These are phyloP conservation scores for Apteryx owenii DNA, from an alignment of 2,113 vertebrate genomes.

Conservation along the genomic window DNA sequence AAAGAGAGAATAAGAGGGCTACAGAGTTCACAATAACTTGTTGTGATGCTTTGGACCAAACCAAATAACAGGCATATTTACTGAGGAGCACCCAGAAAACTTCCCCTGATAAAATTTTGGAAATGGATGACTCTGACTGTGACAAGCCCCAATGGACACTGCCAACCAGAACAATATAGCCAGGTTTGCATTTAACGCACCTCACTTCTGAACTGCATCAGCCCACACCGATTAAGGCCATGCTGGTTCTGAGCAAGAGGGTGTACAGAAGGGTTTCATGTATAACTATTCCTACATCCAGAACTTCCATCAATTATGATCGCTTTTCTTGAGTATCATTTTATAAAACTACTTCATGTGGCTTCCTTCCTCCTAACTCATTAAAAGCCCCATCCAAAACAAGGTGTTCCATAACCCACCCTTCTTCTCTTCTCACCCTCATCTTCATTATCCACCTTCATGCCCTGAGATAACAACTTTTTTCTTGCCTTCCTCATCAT, in stretches of 20 bases:
- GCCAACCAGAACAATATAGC: not conserved
- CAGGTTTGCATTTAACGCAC: not conserved
- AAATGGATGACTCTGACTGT: not conserved
- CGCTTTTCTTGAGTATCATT: not conserved
- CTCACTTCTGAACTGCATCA: not conserved
- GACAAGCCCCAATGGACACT: fast-evolving
- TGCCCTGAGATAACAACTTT: not conserved
- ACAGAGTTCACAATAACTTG: not conserved
- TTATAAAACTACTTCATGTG: not conserved
- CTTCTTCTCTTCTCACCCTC: not conserved
- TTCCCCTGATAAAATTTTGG: not conserved
- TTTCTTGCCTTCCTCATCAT: not conserved
- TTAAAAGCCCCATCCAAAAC: not conserved
- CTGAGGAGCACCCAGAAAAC: not conserved
- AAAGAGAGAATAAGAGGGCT: not conserved
- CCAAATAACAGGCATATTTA: not conserved
- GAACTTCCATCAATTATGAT: not conserved
- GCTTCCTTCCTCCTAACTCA: not conserved
- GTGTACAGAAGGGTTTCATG: not conserved
- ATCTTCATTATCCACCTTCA: not conserved
- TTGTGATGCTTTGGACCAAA: not conserved
- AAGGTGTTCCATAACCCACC: not conserved
- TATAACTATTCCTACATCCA: not conserved
- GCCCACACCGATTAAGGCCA: too few species aligned
- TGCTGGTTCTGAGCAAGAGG: not conserved